These are phyloP conservation scores for Physocephala rufipes DNA, from an alignment of 2,888 invertebrate genomes.

Conservation along the genomic window DNA sequence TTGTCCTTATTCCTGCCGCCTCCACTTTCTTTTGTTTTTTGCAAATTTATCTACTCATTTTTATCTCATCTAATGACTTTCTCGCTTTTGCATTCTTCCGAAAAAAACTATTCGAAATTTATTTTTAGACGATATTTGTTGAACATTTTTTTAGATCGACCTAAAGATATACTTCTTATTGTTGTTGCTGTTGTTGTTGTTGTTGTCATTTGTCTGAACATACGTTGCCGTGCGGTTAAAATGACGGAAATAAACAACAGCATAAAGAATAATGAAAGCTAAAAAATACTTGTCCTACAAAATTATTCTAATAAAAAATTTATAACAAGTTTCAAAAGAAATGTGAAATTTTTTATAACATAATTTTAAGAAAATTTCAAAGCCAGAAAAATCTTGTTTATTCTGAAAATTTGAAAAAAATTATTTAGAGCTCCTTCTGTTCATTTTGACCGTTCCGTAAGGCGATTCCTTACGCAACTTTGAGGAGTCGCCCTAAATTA, in stretches of 20 bases:
- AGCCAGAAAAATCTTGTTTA: background rate
- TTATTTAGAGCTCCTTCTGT: too few species aligned
- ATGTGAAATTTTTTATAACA: background rate
- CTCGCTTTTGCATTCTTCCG: too few species aligned
- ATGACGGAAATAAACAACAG: background rate
- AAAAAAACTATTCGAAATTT: too few species aligned
- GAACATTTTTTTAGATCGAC: slow-evolving; percentile 33
- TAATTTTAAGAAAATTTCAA: slow-evolving; percentile 6
- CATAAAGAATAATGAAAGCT: background rate
- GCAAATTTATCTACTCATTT: too few species aligned
- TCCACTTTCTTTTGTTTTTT: too few species aligned
- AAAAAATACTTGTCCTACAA: background rate
- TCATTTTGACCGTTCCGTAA: too few species aligned
- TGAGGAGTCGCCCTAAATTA: too few species aligned
- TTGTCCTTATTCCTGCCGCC: too few species aligned
- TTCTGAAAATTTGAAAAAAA: too few species aligned
- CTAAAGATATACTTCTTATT: slow-evolving; percentile 25
- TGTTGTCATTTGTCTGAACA: background rate
- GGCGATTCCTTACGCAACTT: too few species aligned
- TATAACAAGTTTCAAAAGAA: background rate
- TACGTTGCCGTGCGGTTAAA: background rate
- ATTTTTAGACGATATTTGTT: slow-evolving; percentile 13
- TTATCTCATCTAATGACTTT: too few species aligned
- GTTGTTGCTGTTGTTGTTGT: slow-evolving; percentile 6
- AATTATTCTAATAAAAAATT: too few species aligned